Conservation (phyloP, 2,888 invertebrate genomes). For the Alitta virens region DNA sequence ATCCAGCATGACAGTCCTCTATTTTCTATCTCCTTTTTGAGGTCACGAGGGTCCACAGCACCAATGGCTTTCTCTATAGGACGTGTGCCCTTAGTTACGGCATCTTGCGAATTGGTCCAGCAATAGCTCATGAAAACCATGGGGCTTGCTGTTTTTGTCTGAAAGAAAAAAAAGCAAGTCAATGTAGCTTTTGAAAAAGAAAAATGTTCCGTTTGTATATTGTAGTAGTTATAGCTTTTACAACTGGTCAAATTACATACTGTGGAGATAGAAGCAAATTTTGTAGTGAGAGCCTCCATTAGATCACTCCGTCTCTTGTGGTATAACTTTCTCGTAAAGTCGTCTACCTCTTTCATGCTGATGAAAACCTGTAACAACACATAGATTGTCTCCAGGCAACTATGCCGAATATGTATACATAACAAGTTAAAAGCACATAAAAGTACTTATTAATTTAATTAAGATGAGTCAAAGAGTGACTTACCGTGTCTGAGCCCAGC, state of each 20-base stretch:
- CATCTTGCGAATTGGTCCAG: constrained; percentile 50
- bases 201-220: neutral
- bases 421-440: no score
- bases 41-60: constrained; percentile 46
- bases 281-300: no score
- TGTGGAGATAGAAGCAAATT: neutral
- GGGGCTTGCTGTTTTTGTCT: neutral
- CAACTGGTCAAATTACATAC: neutral
- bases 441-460: no score
- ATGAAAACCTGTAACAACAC: constrained; percentile 12
- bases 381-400: no score
- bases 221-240: no score
- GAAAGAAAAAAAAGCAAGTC: neutral
- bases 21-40: constrained; percentile 41
- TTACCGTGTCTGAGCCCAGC: neutral
- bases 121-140: constrained; percentile 49
- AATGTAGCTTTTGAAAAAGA: neutral
- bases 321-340: constrained; percentile 44
- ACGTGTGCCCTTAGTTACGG: constrained; percentile 31
- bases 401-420: no score
- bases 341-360: constrained; percentile 43
- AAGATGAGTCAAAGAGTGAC: no score
- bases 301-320: no score
- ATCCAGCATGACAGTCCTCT: constrained; percentile 51
- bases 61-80: constrained; percentile 38